A percentile compares a stretch with the other conserved stretches of the same genome.
phyloP scores from a whole-genome alignment of 2,113 vertebrate genomes.

The Centrocercus urophasianus region DNA sequence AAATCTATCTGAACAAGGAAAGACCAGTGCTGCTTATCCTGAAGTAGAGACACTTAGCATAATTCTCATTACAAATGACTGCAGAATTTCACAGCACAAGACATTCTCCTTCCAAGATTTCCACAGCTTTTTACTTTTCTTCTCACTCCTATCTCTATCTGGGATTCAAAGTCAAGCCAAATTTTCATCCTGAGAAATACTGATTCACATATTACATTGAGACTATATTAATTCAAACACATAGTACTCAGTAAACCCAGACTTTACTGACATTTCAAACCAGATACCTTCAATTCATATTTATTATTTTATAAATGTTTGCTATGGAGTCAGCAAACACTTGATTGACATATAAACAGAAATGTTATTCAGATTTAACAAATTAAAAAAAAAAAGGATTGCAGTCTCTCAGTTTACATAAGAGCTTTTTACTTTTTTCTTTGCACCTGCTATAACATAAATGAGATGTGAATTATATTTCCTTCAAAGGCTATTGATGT shows the following conservation, averaged over 20 bases:
- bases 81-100: not conserved
- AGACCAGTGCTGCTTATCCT: not conserved
- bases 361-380: not conserved
- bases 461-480: not conserved
- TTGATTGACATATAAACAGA: not conserved
- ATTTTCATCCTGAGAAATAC: not conserved
- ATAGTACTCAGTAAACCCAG: not conserved
- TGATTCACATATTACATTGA: not conserved
- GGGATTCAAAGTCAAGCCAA: not conserved
- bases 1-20: not conserved
- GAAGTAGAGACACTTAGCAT: not conserved
- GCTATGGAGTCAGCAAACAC: not conserved
- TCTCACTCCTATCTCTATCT: not conserved
- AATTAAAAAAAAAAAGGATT: accelerated
- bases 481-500: not conserved
- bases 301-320: too few relatives aligned
- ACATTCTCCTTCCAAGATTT: not conserved
- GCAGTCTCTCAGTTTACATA: not conserved
- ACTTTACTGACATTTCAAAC: not conserved
- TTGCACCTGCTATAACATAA: not conserved
- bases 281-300: not conserved
- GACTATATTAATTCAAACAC: not conserved
- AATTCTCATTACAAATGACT: conserved; percentile 1
- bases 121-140: not conserved
- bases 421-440: not conserved